Evolutionary conservation across 2,797 vertebrate species (phyloP).

Genomic region (Cynopterus sphinx): DNA sequence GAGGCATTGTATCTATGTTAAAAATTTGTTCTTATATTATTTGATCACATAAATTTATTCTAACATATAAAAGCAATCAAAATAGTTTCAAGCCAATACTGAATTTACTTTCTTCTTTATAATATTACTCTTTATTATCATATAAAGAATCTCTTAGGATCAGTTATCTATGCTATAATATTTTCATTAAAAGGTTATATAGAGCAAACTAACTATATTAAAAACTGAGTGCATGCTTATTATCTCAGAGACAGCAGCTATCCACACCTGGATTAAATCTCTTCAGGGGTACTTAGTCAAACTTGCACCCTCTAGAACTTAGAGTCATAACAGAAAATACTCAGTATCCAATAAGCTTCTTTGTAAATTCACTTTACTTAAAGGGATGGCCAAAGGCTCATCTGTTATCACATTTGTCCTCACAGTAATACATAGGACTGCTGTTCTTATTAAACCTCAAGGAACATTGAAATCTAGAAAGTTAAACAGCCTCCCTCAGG

Average conservation of each 20-base stretch:
- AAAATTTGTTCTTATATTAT: not conserved
- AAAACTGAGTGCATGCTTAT: not conserved
- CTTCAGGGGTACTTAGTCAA: not conserved
- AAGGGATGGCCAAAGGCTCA: not conserved
- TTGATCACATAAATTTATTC: not conserved
- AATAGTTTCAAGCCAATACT: not conserved
- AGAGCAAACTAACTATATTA: not conserved
- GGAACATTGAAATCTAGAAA: not conserved
- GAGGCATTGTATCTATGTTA: not conserved
- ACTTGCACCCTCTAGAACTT: not conserved
- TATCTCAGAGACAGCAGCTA: not conserved
- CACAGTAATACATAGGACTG: not conserved
- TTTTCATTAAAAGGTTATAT: not conserved
- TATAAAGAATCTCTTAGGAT: not conserved
- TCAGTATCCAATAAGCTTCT: not conserved
- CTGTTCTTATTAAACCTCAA: not conserved
- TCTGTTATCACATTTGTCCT: not conserved
- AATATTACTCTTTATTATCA: not conserved
- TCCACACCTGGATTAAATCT: not conserved
- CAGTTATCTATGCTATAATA: not conserved
- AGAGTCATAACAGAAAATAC: not conserved
- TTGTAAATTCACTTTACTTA: not conserved
- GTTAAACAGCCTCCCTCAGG: not conserved
- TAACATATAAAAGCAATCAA: slow-evolving; percentile 38
- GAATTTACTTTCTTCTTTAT: not conserved